phyloP scores from a whole-genome alignment of 2,797 vertebrate genomes.

The Dicrostonyx torquatus region DNA sequence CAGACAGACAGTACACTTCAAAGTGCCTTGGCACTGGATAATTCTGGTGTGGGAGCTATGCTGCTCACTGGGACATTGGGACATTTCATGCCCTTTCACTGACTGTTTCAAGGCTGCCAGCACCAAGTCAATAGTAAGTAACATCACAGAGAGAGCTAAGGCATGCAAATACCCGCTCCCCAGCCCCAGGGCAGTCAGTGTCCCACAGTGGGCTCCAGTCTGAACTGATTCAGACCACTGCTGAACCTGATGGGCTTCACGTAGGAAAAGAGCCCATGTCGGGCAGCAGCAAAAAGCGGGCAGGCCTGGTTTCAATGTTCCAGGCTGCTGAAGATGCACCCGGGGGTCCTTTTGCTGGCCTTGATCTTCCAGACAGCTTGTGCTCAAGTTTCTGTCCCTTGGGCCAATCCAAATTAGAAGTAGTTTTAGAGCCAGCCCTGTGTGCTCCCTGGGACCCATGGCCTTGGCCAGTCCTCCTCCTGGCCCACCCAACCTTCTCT shows the following conservation, averaged over 20 bases:
- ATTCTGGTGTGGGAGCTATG: not conserved
- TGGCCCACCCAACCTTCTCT: not conserved
- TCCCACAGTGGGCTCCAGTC: not conserved
- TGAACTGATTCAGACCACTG: not conserved
- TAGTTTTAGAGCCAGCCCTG: not conserved
- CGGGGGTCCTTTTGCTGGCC: not conserved
- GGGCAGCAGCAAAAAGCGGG: not conserved
- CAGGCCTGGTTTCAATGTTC: not conserved
- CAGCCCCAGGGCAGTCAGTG: no score
- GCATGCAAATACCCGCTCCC: not conserved
- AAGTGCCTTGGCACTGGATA: no score
- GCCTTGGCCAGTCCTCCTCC: not conserved
- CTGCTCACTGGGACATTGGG: not conserved
- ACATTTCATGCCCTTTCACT: not conserved
- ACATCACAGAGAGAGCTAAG: not conserved
- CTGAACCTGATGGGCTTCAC: not conserved
- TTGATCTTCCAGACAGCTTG: not conserved
- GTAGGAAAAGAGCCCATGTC: rapidly evolving
- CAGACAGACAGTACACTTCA: not conserved
- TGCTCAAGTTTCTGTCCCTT: not conserved
- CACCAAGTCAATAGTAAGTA: not conserved
- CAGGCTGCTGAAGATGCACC: not conserved
- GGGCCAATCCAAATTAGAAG: not conserved
- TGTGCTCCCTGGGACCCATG: not conserved
- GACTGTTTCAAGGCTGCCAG: not conserved